Evolutionary conservation across 30 jellyfish, hydroid and myxozoan genomes (phyloP).

Genomic region (Haliclystus octoradiatus): DNA sequence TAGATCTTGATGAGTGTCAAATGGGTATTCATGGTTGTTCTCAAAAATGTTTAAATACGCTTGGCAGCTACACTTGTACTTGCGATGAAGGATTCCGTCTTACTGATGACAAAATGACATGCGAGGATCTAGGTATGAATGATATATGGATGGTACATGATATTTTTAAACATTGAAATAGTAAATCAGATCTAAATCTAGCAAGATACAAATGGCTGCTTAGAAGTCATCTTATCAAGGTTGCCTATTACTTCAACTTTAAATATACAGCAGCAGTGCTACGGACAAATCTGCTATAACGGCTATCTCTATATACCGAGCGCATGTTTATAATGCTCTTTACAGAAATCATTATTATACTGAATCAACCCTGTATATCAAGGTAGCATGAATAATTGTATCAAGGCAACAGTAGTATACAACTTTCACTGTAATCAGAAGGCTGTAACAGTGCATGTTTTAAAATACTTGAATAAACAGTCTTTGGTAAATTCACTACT

Average conservation of each 20-base stretch:
- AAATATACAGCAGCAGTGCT: not conserved
- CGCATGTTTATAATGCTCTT: too few relatives aligned
- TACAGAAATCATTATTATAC: too few relatives aligned
- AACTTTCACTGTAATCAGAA: too few relatives aligned
- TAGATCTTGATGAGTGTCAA: conserved; percentile 78
- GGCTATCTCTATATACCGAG: too few relatives aligned
- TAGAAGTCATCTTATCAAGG: conserved; percentile 11
- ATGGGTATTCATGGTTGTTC: conserved; percentile 94
- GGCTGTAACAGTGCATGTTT: too few relatives aligned
- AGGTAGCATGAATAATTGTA: too few relatives aligned
- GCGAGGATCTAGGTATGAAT: conserved; percentile 14
- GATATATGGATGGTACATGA: not conserved
- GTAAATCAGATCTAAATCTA: not conserved
- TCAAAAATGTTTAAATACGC: conserved; percentile 62
- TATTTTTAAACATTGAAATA: too few relatives aligned
- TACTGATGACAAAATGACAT: conserved; percentile 72
- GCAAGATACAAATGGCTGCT: not conserved
- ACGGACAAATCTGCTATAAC: too few relatives aligned
- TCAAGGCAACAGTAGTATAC: too few relatives aligned
- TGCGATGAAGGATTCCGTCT: conserved; percentile 59
- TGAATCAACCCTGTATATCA: too few relatives aligned
- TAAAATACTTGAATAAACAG: too few relatives aligned
- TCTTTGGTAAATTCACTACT: too few relatives aligned
- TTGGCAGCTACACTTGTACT: conserved; percentile 75
- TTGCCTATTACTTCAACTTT: not conserved